Base-by-base conservation (phyloP, 2,888 invertebrate genomes). In the Beris morrisii region DNA sequence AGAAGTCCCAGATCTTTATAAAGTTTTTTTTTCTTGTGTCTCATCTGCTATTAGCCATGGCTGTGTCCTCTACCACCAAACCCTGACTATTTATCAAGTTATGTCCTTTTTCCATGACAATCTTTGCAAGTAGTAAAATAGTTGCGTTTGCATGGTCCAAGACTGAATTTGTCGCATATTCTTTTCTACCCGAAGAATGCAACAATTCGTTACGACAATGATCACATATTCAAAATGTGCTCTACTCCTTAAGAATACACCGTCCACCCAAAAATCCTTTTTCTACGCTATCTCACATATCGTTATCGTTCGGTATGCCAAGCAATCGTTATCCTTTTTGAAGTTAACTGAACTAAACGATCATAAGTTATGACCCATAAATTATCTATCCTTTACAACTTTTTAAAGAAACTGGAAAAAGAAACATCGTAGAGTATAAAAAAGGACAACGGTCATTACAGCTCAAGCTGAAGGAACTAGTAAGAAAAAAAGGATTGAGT, bases 151-250 rank as follows among this genome's bases (percentile, higher is more conserved):
- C 52, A 52, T 5, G 28, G 7, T 52, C 28, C 22, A 22, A 15
- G 7, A 22, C 52, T 22, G 9, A 22, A 56, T 43, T 38, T n/a
- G 32, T n/a, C 31, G n/a, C 38, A 56, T 13, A 15, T 13, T 9
- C 30, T 56, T 9, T 15, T 30, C 38, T 31, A 48, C 15, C 48
- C 13, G 11, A 13, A 38, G 12, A 31, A 30, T 52, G 28, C 15
- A 52, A 22, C 50, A 43, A 61, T 61, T 61, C 61, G 61, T 50
- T 52, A 61, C 61, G 61, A 61, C 52, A 61, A 61, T 61, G 61
- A 61, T 61, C 61, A 52, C 32, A 56, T 54, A 28, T 61, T 52
- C 52, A 44, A 61, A 61, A 52, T 15, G 61, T 43, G 61, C 50
- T 52, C 61, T 22, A 7, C 50, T 5, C 52, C 48, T 22, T 22